Evolutionary conservation across 2,113 vertebrate species (phyloP), one percentile per base, ranked within the genome.

Genomic region (Uria aalge): DNA sequence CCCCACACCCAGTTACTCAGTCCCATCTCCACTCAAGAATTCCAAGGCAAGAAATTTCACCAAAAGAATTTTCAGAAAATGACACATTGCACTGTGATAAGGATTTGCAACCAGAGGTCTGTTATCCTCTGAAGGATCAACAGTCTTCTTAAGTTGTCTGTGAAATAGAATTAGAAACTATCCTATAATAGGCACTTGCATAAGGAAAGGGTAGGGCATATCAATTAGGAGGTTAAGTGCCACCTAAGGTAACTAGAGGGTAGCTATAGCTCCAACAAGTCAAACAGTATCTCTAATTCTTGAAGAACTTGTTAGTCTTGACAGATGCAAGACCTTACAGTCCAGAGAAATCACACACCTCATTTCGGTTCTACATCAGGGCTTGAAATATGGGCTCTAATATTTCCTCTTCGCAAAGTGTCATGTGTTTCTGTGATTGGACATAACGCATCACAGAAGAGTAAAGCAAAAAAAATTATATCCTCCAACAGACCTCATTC

Each of bases 1-100:
- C n/a, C 76, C 59, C 64, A 27, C 0, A 0, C 22, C 40, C 14
- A 16, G 36, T 20, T 11, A 63, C 47, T 0, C 1, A 75, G 36
- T 15, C n/a, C 38, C 27, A 68, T 64, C 72, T 64, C 15, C 60
- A 50, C 13, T 50, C 21, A 43, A 8, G 40, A 74, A 36, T 26
- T 50, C 18, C 32, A 57, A n/a, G 32, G 27, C 30, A 57, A 77
- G 45, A 63, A 59, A 47, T n/a, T 53, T 12, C n/a, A 73, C 22
- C 43, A 48, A 24, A 67, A 87, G 15, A 29, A n/a, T 34, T 48
- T 34, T 52, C n/a, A 75, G 52, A 64, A 36, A 53, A 48, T 7
- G 20, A 47, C 48, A 40, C 1, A 0, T 20, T 74, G 55, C 50
- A 40, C n/a, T 2, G 11, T 72, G 76, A 41, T 9, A 32, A 83